Conservation (phyloP, 2,797 vertebrate species). For the Hydrocynus forskahlii region DNA sequence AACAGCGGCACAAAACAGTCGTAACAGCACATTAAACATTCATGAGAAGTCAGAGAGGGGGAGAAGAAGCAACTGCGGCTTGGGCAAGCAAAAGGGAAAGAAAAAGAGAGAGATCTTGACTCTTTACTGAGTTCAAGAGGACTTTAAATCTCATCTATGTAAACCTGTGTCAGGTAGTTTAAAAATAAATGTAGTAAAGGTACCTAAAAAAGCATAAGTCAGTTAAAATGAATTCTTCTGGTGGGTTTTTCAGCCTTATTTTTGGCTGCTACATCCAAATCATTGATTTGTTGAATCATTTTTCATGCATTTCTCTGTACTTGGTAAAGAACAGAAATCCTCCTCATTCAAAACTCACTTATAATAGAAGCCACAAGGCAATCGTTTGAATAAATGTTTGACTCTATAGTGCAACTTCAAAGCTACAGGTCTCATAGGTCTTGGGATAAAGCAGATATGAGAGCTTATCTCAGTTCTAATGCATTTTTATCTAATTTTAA, state of each 20-base stretch:
- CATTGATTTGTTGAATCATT: too few relatives aligned
- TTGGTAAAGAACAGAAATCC: too few relatives aligned
- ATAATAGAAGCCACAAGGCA: too few relatives aligned
- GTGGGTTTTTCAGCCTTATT: background rate
- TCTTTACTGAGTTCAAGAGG: background rate
- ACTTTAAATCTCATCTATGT: background rate
- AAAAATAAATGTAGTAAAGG: background rate
- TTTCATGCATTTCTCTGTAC: too few relatives aligned
- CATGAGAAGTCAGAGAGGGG: slow-evolving; percentile 30
- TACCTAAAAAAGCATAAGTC: background rate
- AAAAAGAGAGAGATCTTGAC: background rate
- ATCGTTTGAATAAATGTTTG: too few relatives aligned
- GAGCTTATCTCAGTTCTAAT: too few relatives aligned
- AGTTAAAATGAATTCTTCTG: background rate
- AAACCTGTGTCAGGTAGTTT: background rate
- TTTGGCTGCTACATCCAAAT: background rate
- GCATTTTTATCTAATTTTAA: too few relatives aligned
- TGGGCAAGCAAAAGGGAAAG: background rate
- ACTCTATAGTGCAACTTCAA: too few relatives aligned
- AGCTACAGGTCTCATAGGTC: too few relatives aligned
- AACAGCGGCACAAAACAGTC: slow-evolving; percentile 14
- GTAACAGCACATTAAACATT: slow-evolving; percentile 29
- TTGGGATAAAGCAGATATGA: too few relatives aligned
- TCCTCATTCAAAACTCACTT: too few relatives aligned
- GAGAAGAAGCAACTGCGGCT: slow-evolving; percentile 14